Conservation (phyloP, 2,797 vertebrate genomes). For the Dicrostonyx torquatus region DNA sequence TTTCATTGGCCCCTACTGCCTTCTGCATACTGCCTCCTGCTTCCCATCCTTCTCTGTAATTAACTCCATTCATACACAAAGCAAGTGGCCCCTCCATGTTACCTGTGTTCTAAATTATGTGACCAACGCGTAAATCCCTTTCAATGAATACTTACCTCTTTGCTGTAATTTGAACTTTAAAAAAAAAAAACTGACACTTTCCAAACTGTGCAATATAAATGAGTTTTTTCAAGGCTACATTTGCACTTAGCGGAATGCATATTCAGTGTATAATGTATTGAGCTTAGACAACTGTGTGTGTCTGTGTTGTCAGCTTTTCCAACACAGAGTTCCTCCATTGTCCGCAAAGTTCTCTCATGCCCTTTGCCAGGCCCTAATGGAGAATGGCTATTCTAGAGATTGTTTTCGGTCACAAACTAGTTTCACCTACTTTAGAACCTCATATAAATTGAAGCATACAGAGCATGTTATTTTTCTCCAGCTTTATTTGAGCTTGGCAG, state of each 20-base stretch:
- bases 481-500: neutral
- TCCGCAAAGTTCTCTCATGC: neutral
- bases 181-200: constrained; percentile 16
- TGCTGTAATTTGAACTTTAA: neutral
- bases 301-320: neutral
- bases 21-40: neutral
- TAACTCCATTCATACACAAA: constrained; percentile 9
- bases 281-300: neutral
- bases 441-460: neutral
- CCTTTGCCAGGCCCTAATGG: neutral
- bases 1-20: neutral
- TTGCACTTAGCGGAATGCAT: neutral
- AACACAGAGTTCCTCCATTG: neutral
- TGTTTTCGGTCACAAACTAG: constrained; percentile 16
- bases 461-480: neutral
- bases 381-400: neutral
- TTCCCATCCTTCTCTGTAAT: neutral
- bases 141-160: neutral
- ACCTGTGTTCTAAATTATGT: neutral
- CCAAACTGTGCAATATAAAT: neutral
- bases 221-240: neutral
- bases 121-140: neutral
- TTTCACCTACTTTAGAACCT: constrained; percentile 16
- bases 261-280: neutral
- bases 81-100: neutral